Evolutionary conservation across 1,140 invertebrate species (phyloP).

Genomic region (Ostrea edulis): DNA sequence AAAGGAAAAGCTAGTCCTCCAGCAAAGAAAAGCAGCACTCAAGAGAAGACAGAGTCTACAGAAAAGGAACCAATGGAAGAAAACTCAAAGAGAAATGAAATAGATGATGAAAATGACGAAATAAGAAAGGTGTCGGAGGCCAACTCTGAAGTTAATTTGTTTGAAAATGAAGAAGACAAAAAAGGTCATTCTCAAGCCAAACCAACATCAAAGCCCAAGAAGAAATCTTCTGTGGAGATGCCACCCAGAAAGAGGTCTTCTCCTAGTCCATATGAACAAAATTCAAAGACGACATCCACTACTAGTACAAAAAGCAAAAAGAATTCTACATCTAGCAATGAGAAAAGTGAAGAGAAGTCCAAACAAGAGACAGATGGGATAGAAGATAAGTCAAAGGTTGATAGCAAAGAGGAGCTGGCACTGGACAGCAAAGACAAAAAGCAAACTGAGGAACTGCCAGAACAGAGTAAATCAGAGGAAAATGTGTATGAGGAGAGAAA

Average conservation of each 20-base stretch:
- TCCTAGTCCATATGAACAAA: neutral
- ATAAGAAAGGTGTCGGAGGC: slow-evolving; percentile 22
- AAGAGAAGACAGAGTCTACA: neutral
- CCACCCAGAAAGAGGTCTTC: neutral
- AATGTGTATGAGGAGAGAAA: neutral
- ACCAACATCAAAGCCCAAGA: neutral
- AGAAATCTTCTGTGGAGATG: neutral
- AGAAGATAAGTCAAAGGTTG: neutral
- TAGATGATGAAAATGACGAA: slow-evolving; percentile 19
- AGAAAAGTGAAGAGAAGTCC: neutral
- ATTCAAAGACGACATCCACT: neutral
- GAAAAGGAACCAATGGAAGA: neutral
- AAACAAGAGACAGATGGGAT: neutral
- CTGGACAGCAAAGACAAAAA: neutral
- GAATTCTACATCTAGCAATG: neutral
- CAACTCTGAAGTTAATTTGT: neutral
- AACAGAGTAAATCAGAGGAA: neutral
- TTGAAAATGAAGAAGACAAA: slow-evolving; percentile 18
- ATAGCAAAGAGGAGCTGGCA: neutral
- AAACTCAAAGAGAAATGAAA: neutral
- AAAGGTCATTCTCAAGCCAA: neutral
- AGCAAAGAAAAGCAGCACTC: neutral
- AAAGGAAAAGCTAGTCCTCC: slow-evolving; percentile 5
- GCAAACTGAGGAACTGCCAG: neutral
- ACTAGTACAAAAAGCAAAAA: slow-evolving; percentile 6